These are phyloP conservation scores for Ochropleura plecta DNA, from an alignment of 2,888 invertebrate genomes.

Conservation along the genomic window DNA sequence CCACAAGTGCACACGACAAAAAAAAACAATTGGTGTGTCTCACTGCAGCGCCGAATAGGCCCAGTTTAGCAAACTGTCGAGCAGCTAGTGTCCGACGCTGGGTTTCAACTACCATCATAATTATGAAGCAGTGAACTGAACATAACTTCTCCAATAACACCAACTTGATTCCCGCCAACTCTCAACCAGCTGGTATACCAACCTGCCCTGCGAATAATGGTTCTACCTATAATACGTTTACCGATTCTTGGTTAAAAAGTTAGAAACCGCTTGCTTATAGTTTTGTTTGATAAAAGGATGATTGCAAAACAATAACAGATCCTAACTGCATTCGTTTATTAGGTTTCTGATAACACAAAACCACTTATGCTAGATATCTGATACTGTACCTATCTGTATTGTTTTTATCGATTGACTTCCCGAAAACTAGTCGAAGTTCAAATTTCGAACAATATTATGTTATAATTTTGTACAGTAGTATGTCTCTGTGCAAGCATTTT, in stretches of 20 bases:
- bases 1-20: too few relatives aligned
- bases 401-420: constrained; percentile 3
- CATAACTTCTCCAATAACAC: not conserved
- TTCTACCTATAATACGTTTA: too few relatives aligned
- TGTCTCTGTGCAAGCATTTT: too few relatives aligned
- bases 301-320: constrained; percentile 2
- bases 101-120: not conserved
- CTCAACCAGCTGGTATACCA: not conserved
- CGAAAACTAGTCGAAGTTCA: not conserved
- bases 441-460: not conserved
- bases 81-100: too few relatives aligned
- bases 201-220: not conserved
- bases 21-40: too few relatives aligned
- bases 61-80: too few relatives aligned
- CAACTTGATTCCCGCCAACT: not conserved
- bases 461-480: too few relatives aligned
- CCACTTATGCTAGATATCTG: constrained; percentile 8
- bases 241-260: constrained; percentile 1
- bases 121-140: not conserved
- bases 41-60: too few relatives aligned
- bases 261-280: not conserved
- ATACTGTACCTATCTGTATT: constrained; percentile 34
- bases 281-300: not conserved
- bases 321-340: constrained; percentile 5
- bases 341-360: constrained; percentile 16